A percentile compares a stretch with the other conserved stretches of the same genome.
phyloP scores from a whole-genome alignment of 37 sponge, comb jelly and placozoan genomes.

The Axinella damicornis region DNA sequence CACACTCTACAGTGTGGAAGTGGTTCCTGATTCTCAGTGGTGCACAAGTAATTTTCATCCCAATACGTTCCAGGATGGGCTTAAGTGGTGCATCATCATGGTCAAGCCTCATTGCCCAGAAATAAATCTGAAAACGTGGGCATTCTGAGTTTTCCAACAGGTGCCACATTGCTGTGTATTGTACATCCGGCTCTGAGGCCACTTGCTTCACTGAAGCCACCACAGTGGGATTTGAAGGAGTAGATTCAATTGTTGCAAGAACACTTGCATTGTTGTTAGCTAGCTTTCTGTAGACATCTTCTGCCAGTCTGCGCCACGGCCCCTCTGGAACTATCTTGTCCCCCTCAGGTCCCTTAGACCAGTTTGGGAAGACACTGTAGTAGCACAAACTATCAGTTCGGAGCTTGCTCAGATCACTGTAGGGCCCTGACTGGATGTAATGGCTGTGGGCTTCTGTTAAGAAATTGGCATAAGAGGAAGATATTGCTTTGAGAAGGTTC shows the following conservation, averaged over 20 bases:
- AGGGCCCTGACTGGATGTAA: background rate
- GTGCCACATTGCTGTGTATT: slow-evolving; percentile 5
- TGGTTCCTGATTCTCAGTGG: slow-evolving; percentile 11
- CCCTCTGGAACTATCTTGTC: background rate
- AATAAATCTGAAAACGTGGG: slow-evolving; percentile 23
- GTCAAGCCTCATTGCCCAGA: slow-evolving; percentile 1
- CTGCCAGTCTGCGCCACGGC: slow-evolving; percentile 10
- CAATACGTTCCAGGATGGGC: slow-evolving; percentile 33
- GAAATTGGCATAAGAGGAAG: slow-evolving; percentile 71
- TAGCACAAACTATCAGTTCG: slow-evolving; percentile 6
- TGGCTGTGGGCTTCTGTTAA: slow-evolving; percentile 6
- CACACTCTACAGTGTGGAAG: slow-evolving; percentile 11
- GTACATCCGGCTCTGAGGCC: background rate
- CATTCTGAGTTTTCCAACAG: background rate
- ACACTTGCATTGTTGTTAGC: slow-evolving; percentile 7
- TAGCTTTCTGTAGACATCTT: slow-evolving; percentile 1
- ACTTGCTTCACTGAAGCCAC: background rate
- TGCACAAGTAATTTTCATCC: slow-evolving; percentile 58
- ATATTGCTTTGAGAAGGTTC: slow-evolving; percentile 50
- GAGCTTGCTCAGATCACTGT: background rate
- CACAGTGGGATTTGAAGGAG: background rate
- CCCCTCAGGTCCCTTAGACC: background rate
- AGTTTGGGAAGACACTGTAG: slow-evolving; percentile 51
- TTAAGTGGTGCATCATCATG: background rate
- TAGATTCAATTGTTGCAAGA: background rate